Conservation (phyloP, 1,140 invertebrate species). For the Conopomorpha cramerella region DNA sequence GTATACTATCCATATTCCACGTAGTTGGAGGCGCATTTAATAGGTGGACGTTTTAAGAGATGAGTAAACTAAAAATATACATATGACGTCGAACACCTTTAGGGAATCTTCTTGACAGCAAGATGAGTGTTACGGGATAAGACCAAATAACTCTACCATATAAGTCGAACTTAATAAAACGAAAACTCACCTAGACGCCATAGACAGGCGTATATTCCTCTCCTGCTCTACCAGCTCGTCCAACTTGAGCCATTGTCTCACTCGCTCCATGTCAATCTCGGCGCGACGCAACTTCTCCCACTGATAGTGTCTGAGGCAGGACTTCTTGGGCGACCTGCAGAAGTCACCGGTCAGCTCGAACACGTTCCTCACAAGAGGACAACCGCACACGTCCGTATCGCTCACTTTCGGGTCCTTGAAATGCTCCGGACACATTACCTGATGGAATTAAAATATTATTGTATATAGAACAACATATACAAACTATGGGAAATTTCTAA, state of each 20-base stretch:
- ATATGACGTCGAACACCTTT: too few relatives aligned
- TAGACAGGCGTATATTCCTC: slow-evolving; percentile 81
- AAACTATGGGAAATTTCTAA: too few relatives aligned
- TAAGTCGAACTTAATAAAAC: too few relatives aligned
- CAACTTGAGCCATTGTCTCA: slow-evolving; percentile 87
- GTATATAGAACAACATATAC: not conserved
- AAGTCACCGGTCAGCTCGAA: slow-evolving; percentile 77
- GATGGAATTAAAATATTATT: not conserved
- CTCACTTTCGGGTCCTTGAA: slow-evolving; percentile 93
- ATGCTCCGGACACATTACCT: slow-evolving; percentile 95
- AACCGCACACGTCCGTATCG: slow-evolving; percentile 87
- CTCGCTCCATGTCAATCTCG: slow-evolving; percentile 80
- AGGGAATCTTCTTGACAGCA: too few relatives aligned
- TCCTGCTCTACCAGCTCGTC: slow-evolving; percentile 97
- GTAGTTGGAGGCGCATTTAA: too few relatives aligned
- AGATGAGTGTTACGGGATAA: too few relatives aligned
- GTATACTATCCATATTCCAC: too few relatives aligned
- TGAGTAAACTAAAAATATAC: too few relatives aligned
- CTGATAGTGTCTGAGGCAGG: slow-evolving; percentile 88
- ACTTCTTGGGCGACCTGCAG: slow-evolving; percentile 88
- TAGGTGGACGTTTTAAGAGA: too few relatives aligned
- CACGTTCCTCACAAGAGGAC: slow-evolving; percentile 83
- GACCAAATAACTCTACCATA: too few relatives aligned
- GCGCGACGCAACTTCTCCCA: slow-evolving; percentile 95
- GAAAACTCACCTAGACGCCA: slow-evolving; percentile 72